Evolutionary conservation across 2,113 vertebrate genomes (phyloP).

Genomic region (Campylomormyrus tamandua): DNA sequence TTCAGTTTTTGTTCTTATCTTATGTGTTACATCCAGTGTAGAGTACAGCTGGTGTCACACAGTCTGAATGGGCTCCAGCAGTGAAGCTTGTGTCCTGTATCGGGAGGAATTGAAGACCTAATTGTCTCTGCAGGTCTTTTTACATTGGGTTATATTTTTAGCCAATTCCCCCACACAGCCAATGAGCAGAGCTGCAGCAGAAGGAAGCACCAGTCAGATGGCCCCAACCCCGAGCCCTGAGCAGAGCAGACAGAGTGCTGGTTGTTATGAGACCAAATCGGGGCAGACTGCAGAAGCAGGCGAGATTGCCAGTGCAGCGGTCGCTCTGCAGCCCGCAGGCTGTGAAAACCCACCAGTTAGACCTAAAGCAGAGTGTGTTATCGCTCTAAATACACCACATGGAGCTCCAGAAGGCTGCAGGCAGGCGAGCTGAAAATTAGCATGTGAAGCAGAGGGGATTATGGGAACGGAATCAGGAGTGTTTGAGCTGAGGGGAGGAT

Average conservation of each 20-base stretch:
- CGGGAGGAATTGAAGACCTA: neutral
- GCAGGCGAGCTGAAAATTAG: neutral
- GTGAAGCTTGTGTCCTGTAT: neutral
- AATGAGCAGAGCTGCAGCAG: neutral
- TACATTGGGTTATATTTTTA: neutral
- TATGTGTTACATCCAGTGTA: neutral
- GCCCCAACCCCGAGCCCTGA: neutral
- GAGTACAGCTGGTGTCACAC: neutral
- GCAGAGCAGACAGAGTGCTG: neutral
- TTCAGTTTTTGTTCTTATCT: neutral
- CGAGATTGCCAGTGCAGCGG: neutral
- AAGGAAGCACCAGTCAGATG: neutral
- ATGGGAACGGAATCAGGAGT: neutral
- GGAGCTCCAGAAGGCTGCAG: neutral
- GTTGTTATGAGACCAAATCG: neutral
- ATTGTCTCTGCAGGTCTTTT: neutral
- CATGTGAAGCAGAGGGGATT: conserved; percentile 1
- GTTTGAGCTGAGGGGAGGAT: neutral
- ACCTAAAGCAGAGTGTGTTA: neutral
- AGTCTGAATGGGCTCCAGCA: neutral
- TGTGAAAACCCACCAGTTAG: neutral
- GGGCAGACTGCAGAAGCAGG: neutral
- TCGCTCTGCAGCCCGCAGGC: neutral
- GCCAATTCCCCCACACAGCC: neutral
- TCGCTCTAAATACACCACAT: neutral